Evolutionary conservation across 2,888 invertebrate genomes (phyloP).

Genomic region (Pelosia muscerda): DNA sequence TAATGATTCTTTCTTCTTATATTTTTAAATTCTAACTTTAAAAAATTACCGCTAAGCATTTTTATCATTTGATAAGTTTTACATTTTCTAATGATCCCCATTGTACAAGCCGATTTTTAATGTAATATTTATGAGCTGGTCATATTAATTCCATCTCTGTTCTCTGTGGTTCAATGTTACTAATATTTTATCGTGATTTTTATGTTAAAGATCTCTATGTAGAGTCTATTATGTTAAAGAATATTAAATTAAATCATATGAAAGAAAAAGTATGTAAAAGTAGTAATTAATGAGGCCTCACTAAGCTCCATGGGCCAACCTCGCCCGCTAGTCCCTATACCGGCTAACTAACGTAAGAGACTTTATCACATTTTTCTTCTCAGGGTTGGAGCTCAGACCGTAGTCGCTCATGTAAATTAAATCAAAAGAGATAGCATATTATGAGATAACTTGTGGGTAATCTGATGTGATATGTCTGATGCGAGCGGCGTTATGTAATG

Average conservation of each 20-base stretch:
- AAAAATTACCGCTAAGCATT: background rate
- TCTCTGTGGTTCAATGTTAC: background rate
- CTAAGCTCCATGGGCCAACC: no score
- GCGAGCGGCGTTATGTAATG: no score
- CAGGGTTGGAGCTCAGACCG: no score
- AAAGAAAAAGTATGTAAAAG: no score
- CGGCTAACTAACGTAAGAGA: no score
- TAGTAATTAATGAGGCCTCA: no score
- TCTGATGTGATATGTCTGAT: no score
- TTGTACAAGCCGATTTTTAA: background rate
- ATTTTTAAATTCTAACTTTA: background rate
- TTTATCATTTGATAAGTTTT: background rate
- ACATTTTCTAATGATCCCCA: background rate
- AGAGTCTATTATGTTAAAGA: background rate
- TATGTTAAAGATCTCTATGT: background rate
- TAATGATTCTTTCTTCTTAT: background rate
- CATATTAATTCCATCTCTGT: background rate
- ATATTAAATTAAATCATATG: background rate
- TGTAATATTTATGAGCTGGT: background rate
- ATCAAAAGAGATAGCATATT: no score
- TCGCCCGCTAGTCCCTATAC: no score
- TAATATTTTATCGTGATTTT: background rate
- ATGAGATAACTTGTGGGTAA: no score
- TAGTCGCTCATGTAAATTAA: no score
- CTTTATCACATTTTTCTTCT: no score